Conservation (phyloP, 2,888 invertebrate genomes). For the Odontomyia ornata region DNA sequence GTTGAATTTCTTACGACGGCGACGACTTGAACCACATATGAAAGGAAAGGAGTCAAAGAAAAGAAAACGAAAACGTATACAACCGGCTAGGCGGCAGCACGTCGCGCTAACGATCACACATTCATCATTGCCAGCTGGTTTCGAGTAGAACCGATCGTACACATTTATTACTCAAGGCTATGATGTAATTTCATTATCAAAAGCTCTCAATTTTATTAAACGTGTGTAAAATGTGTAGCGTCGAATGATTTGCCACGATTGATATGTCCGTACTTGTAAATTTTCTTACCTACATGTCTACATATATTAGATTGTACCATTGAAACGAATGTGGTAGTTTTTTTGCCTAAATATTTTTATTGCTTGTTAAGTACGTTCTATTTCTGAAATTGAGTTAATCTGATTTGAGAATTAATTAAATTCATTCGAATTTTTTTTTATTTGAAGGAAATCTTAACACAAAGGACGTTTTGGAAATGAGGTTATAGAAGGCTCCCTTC, state of each 20-base stretch:
- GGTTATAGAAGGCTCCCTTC: too few relatives aligned
- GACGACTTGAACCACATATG: not conserved
- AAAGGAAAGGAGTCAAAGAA: not conserved
- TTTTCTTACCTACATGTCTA: not conserved
- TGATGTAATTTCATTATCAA: constrained; percentile 40
- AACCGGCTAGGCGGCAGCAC: not conserved
- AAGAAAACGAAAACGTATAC: constrained; percentile 16
- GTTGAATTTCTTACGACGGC: not conserved
- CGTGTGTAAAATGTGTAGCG: not conserved
- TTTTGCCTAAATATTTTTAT: too few relatives aligned
- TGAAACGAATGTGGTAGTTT: too few relatives aligned
- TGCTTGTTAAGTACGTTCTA: too few relatives aligned
- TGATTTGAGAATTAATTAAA: too few relatives aligned
- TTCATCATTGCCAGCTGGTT: constrained; percentile 16
- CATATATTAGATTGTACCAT: too few relatives aligned
- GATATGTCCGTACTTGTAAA: not conserved
- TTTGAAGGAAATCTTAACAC: too few relatives aligned
- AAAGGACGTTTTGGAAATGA: too few relatives aligned
- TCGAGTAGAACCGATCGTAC: not conserved
- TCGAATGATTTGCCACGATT: constrained; percentile 7
- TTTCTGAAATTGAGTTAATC: too few relatives aligned
- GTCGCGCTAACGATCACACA: not conserved
- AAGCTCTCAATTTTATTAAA: constrained; percentile 33
- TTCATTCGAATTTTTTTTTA: too few relatives aligned
- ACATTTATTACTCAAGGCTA: constrained; percentile 31